Evolutionary conservation across 1,140 invertebrate genomes (phyloP).

Genomic region (Cephus cinctus): DNA sequence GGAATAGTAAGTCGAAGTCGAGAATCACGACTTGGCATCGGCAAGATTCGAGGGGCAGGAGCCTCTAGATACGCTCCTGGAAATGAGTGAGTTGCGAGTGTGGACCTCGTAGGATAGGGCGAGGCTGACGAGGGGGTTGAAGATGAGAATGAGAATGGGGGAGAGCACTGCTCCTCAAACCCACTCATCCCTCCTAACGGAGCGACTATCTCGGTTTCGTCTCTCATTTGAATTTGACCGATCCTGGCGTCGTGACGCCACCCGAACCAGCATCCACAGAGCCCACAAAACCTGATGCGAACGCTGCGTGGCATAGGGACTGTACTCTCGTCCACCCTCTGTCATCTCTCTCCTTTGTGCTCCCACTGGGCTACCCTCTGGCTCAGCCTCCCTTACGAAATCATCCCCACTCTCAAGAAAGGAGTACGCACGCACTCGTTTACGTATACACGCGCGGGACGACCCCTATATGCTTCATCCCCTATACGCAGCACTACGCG

Average conservation of each 20-base stretch:
- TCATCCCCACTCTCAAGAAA: too few species aligned
- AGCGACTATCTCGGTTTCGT: constrained; percentile 11
- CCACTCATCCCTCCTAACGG: constrained; percentile 8
- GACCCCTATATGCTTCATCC: too few species aligned
- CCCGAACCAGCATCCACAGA: constrained; percentile 16
- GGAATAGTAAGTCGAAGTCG: too few species aligned
- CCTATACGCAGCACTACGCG: too few species aligned
- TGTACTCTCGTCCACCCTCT: constrained; percentile 2
- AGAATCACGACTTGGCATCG: too few species aligned
- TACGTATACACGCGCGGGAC: too few species aligned
- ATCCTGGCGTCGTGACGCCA: constrained; percentile 14
- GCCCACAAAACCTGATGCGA: constrained; percentile 20
- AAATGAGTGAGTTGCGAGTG: constrained; percentile 12
- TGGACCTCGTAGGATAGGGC: constrained; percentile 11
- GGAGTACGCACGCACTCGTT: too few species aligned
- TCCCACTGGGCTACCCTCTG: too few species aligned
- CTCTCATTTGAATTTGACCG: constrained; percentile 37
- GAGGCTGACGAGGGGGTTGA: neutral
- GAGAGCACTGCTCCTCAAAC: constrained; percentile 3
- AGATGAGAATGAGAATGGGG: neutral
- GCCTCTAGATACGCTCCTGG: constrained; percentile 17
- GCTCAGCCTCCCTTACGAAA: too few species aligned
- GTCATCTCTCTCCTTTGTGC: too few species aligned
- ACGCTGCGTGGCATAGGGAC: too few species aligned
- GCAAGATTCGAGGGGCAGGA: too few species aligned